phyloP scores from a whole-genome alignment of 1,140 invertebrate species.

The Bombus confusus region DNA sequence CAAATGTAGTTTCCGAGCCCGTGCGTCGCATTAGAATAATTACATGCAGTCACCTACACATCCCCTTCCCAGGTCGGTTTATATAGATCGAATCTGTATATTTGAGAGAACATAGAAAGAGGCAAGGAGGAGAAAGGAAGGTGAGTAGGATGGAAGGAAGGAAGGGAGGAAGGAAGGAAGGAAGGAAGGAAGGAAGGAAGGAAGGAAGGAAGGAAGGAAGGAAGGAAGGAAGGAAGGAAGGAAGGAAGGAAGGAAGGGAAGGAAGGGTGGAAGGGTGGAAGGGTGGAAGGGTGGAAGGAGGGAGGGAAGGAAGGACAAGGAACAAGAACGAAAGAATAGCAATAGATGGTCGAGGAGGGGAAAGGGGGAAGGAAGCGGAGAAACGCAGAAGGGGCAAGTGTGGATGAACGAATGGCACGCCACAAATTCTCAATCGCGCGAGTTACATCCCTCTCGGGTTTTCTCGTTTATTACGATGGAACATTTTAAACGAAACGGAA shows the following conservation, averaged over 20 bases:
- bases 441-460: conserved; percentile 20
- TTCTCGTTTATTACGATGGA: not conserved
- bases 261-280: not conserved
- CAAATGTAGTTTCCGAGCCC: conserved; percentile 64
- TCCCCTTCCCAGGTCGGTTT: conserved; percentile 12
- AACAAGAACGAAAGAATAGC: not conserved
- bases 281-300: not conserved
- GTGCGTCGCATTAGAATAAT: conserved; percentile 75
- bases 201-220: not conserved
- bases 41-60: conserved; percentile 66
- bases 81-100: conserved; percentile 42
- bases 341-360: not conserved
- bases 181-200: not conserved
- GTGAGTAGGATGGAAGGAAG: not conserved
- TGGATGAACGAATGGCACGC: conserved; percentile 16
- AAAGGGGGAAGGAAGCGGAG: not conserved
- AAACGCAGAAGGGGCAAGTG: not conserved
- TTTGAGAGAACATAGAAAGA: conserved; percentile 23
- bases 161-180: not conserved
- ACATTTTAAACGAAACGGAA: not conserved
- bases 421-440: conserved; percentile 29
- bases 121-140: not conserved
- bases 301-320: not conserved
- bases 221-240: not conserved
- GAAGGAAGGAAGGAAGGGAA: not conserved